Evolutionary conservation across 2,888 invertebrate species (phyloP), one percentile per base, ranked within the genome.

Genomic region (Torymus texanus): DNA sequence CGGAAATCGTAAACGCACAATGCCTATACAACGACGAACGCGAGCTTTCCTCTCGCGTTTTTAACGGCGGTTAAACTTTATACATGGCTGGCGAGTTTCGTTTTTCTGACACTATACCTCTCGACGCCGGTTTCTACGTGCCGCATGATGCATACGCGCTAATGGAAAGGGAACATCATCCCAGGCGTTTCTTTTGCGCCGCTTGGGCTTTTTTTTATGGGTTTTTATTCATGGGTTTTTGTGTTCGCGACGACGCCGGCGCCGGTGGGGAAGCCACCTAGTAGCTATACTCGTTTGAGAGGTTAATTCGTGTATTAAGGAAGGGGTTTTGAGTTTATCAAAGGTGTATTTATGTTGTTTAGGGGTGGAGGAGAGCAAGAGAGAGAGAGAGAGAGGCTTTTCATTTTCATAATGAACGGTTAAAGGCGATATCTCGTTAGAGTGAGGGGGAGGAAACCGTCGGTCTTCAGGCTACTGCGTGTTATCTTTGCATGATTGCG

Each of bases 1-100:
- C 62, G 75, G 75, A 70, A 62, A 63, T 70, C 76, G 62, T 70
- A 56, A 68, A 68, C n/a, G 50, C 56, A 55, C 13, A 13, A 21
- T 14, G 5, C 5, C 18, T n/a, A n/a, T n/a, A n/a, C n/a, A n/a
- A n/a, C n/a, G n/a, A 41, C 41, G 53, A 16, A 14, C 10, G 65
- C 51, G 13, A 4, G 13, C 51, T 13, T 11, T 18, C 18, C 12
- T 3, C 16, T 50, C 41, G 10, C 14, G n/a, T 24, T 55, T 65
- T 53, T 66, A 8, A 59, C 21, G 21, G 21, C 51, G 41, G 50
- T 66, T 55, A 41, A 41, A 21, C 66, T 66, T 74, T 74, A 66
- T 74, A 66, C 75, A 51, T 59, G 59, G 18, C 3, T n/a, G 11
- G 14, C 41, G 16, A 55, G 41, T 5, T 16, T 41, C 29, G 10